These are phyloP conservation scores for Neoitamus cyanurus DNA, from an alignment of 2,888 invertebrate genomes.

Conservation along the genomic window DNA sequence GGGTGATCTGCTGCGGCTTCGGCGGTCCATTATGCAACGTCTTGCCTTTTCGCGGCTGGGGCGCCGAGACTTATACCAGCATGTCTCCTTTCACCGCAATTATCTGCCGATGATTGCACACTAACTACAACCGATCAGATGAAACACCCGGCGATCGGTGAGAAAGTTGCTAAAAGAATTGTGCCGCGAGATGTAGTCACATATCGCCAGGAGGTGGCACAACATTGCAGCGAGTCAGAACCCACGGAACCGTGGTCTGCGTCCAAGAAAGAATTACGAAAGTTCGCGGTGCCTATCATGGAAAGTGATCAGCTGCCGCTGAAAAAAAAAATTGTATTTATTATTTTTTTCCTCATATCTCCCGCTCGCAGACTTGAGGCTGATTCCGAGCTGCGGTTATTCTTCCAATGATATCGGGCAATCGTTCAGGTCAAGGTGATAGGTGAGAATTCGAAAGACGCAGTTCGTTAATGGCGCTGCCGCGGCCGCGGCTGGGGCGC, in stretches of 20 bases:
- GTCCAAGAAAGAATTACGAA: background rate
- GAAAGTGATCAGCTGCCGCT: background rate
- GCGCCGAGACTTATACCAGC: too few species aligned
- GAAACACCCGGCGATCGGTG: background rate
- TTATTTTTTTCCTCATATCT: background rate
- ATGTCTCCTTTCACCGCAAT: slow-evolving; percentile 20
- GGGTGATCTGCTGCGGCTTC: background rate
- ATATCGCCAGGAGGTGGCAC: background rate
- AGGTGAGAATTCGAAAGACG: slow-evolving; percentile 20
- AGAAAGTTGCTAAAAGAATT: background rate
- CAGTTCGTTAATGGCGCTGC: background rate
- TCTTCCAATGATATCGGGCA: slow-evolving; percentile 21
- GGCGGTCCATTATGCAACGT: background rate
- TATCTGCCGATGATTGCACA: slow-evolving; percentile 13
- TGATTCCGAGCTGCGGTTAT: background rate
- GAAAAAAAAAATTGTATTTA: background rate
- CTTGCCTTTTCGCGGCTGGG: background rate
- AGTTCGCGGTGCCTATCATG: background rate
- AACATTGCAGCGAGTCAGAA: background rate
- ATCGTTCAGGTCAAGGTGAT: slow-evolving; percentile 29
- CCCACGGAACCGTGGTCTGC: background rate
- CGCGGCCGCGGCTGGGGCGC: background rate
- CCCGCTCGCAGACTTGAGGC: background rate
- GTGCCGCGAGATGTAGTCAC: background rate
- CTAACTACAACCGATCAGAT: background rate